phyloP scores from a whole-genome alignment of 1,140 invertebrate species.

The Cepaea nemoralis region DNA sequence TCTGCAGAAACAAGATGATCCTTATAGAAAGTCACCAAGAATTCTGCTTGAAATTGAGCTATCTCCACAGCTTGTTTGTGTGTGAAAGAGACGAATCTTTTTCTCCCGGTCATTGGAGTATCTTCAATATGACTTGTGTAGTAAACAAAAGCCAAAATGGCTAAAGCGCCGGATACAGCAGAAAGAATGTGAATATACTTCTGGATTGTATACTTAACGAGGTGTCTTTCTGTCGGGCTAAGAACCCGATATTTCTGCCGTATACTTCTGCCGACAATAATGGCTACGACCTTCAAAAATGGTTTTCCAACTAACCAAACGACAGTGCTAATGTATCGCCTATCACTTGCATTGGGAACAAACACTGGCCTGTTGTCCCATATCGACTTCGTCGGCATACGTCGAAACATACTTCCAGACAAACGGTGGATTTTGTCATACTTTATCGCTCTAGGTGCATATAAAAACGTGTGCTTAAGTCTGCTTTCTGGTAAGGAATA shows the following conservation, averaged over 20 bases:
- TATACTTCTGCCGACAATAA: conserved; percentile 59
- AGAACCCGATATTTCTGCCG: conserved; percentile 74
- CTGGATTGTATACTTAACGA: conserved; percentile 57
- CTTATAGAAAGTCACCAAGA: conserved; percentile 61
- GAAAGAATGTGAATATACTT: conserved; percentile 62
- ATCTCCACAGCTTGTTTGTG: conserved; percentile 72
- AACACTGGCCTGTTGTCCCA: neutral
- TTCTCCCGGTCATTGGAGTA: conserved; percentile 74
- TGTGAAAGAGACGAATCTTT: conserved; percentile 75
- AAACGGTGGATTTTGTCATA: neutral
- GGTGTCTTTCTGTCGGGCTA: conserved; percentile 61
- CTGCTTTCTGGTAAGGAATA: neutral
- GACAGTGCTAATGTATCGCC: conserved; percentile 46
- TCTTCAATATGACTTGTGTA: conserved; percentile 73
- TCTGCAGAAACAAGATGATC: conserved; percentile 66
- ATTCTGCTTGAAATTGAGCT: conserved; percentile 66
- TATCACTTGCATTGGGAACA: conserved; percentile 41
- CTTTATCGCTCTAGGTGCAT: neutral
- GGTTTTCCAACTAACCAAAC: conserved; percentile 56
- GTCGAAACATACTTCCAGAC: neutral
- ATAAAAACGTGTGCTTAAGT: neutral
- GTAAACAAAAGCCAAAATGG: conserved; percentile 57
- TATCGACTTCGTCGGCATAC: neutral
- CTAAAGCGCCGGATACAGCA: conserved; percentile 32
- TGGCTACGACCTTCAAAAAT: conserved; percentile 51